A percentile compares a stretch with the other conserved stretches of the same genome.
Evolutionary conservation across 1,140 invertebrate genomes (phyloP).

Genomic region (Calliphora vicina): DNA sequence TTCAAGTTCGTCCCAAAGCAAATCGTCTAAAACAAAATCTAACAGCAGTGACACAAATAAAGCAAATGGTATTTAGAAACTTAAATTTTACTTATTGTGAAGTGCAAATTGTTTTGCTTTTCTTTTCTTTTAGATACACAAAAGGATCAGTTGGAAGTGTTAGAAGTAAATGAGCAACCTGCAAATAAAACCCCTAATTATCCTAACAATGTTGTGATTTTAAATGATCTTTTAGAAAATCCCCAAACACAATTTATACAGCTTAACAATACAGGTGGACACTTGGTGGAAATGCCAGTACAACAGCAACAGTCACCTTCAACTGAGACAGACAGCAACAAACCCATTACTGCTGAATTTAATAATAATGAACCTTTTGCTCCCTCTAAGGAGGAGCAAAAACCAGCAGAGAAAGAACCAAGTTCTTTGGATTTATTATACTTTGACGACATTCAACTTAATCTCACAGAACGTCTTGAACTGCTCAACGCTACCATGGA

Average conservation of each 20-base stretch:
- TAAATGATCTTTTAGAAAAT: conserved; percentile 54
- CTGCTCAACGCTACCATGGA: conserved; percentile 34
- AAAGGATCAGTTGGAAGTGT: not conserved
- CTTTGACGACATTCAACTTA: conserved; percentile 13
- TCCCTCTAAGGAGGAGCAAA: not conserved
- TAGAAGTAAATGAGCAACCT: not conserved
- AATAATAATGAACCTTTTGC: conserved; percentile 3
- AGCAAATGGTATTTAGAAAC: not conserved
- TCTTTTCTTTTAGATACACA: not conserved
- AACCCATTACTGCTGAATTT: not conserved
- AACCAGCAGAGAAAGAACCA: not conserved
- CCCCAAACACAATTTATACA: conserved; percentile 51
- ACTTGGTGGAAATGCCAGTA: conserved; percentile 1
- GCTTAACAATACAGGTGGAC: not conserved
- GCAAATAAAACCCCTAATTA: not conserved
- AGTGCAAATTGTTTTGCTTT: not conserved
- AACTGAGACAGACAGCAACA: not conserved
- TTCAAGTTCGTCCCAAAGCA: conserved; percentile 18
- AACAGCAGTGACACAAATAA: conserved; percentile 11
- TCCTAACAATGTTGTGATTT: conserved; percentile 43
- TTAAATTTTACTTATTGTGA: not conserved
- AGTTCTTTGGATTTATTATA: conserved; percentile 1
- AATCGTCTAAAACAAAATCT: conserved; percentile 39
- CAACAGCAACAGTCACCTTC: not conserved
- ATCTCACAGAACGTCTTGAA: conserved; percentile 9